phyloP scores from a whole-genome alignment of 2,797 vertebrate genomes.

The Malacoctenus gilli region DNA sequence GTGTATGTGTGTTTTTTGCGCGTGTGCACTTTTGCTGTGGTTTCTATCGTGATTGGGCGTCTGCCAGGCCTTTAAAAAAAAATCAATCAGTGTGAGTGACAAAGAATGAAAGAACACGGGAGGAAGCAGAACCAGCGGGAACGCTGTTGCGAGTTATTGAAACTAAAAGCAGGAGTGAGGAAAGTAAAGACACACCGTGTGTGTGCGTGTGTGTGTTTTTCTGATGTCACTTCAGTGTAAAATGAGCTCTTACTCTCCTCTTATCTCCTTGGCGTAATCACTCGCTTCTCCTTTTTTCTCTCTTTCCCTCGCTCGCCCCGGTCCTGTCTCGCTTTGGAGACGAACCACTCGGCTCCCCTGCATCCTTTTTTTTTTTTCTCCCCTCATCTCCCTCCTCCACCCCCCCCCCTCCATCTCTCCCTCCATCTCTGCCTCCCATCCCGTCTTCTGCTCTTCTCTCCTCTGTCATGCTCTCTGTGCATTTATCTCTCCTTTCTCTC shows the following conservation, averaged over 20 bases:
- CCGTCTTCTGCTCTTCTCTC: conserved; percentile 12
- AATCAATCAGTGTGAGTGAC: conserved; percentile 70
- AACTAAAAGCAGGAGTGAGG: conserved; percentile 33
- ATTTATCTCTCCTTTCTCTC: conserved; percentile 35
- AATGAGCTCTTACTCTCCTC: conserved; percentile 38
- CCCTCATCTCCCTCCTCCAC: no score
- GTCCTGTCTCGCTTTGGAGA: conserved; percentile 19
- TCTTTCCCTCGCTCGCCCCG: background rate
- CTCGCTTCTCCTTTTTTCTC: conserved; percentile 23
- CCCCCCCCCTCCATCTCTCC: no score
- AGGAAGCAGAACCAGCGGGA: conserved; percentile 27
- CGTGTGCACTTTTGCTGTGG: conserved; percentile 15
- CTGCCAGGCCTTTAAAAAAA: conserved; percentile 37
- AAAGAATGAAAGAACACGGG: conserved; percentile 40
- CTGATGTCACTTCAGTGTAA: conserved; percentile 42
- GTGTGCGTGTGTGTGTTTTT: no score
- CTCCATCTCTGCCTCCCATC: no score
- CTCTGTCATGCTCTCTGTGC: conserved; percentile 28
- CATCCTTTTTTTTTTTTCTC: background rate
- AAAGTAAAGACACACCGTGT: conserved; percentile 33
- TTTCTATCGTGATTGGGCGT: conserved; percentile 39
- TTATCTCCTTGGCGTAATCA: conserved; percentile 47
- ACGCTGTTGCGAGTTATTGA: no score
- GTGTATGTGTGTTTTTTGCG: background rate
- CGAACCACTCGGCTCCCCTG: conserved; percentile 19